Percentiles rank a stretch among this genome's conserved stretches.
Conservation (phyloP, 2,113 vertebrate genomes). For the Corythornis madagascariensis region DNA sequence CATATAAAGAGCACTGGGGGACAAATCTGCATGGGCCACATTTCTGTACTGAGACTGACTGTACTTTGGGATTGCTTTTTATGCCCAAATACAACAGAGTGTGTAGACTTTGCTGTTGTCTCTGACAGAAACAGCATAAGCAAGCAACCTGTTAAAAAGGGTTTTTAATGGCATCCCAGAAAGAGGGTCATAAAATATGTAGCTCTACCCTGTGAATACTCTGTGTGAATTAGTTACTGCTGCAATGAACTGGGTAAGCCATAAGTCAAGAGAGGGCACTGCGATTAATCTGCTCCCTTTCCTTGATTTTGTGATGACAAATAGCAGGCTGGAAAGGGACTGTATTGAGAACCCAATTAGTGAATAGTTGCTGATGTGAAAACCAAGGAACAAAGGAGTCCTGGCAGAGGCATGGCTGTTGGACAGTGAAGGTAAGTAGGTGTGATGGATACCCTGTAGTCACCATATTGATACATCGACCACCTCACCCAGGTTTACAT, state of each 20-base stretch:
- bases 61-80: not conserved
- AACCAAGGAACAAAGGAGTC: not conserved
- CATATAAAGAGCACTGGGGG: not conserved
- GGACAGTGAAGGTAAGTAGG: not conserved
- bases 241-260: not conserved
- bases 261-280: not conserved
- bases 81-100: not conserved
- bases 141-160: not conserved
- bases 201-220: not conserved
- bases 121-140: not conserved
- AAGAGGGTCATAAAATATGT: not conserved
- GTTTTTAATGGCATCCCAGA: not conserved
- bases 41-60: not conserved
- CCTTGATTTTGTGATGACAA: not conserved
- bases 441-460: not conserved
- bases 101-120: not conserved
- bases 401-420: not conserved
- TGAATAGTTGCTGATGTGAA: not conserved
- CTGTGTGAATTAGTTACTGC: not conserved
- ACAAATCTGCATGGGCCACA: not conserved
- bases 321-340: not conserved
- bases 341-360: not conserved
- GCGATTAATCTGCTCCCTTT: conserved; percentile 3
- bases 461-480: not conserved
- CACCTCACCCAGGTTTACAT: not conserved